Evolutionary conservation across 2,113 vertebrate species (phyloP).

Genomic region (Triplophysa tibetana): DNA sequence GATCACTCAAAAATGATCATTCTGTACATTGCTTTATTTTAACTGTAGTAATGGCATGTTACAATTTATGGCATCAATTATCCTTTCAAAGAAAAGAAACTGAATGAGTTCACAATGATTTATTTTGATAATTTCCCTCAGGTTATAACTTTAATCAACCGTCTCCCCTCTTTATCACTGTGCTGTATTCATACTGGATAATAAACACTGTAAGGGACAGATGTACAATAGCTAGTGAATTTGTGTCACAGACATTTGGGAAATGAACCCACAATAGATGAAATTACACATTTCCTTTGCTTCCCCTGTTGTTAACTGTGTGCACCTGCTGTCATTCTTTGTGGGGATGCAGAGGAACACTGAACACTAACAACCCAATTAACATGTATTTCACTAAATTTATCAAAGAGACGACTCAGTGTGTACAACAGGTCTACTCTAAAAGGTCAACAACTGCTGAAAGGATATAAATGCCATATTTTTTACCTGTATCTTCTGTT

Average conservation of each 20-base stretch:
- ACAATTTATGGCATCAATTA: neutral
- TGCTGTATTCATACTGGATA: conserved; percentile 14
- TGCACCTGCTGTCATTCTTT: neutral
- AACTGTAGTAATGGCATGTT: conserved; percentile 2
- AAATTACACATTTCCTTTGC: neutral
- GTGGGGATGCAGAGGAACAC: neutral
- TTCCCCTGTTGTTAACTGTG: neutral
- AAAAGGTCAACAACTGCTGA: conserved; percentile 1
- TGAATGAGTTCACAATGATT: neutral
- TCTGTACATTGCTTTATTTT: neutral
- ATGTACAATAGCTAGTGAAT: neutral
- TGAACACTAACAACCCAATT: conserved; percentile 3
- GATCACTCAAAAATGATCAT: neutral
- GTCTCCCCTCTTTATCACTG: conserved; percentile 37
- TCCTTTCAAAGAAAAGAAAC: neutral
- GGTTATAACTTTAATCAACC: conserved; percentile 8
- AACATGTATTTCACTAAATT: neutral
- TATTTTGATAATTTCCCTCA: conserved; percentile 17
- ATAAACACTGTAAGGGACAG: conserved; percentile 3
- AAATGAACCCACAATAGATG: neutral
- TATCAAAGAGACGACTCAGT: neutral
- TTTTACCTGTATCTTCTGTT: conserved; percentile 42
- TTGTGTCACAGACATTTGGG: neutral
- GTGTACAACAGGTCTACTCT: conserved; percentile 15
- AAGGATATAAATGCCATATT: conserved; percentile 26